Percentiles rank a stretch among this genome's conserved stretches.
Evolutionary conservation across 37 sponge, comb jelly and placozoan genomes (phyloP).

Genomic region (Chondrosia reniformis): DNA sequence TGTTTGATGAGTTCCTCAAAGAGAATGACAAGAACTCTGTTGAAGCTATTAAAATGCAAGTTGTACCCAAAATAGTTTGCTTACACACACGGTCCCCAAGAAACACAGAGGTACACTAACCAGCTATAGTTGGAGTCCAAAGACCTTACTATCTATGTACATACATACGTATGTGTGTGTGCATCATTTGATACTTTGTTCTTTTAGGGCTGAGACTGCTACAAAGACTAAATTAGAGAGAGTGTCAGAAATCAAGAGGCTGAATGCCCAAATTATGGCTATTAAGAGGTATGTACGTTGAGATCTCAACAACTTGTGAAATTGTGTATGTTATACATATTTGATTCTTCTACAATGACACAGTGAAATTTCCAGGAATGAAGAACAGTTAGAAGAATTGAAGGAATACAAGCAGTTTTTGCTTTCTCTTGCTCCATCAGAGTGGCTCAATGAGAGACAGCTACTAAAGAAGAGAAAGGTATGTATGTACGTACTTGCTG

Average conservation of each 20-base stretch:
- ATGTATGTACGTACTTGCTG: background rate
- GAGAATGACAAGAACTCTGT: slow-evolving; percentile 95
- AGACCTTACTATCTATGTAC: background rate
- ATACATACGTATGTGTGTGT: background rate
- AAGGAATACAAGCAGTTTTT: slow-evolving; percentile 72
- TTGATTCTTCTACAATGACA: slow-evolving; percentile 57
- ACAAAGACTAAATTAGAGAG: slow-evolving; percentile 92
- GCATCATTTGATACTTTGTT: background rate
- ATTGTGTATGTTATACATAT: background rate
- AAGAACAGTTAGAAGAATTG: slow-evolving; percentile 78
- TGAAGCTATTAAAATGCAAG: slow-evolving; percentile 88
- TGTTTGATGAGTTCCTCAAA: slow-evolving; percentile 97
- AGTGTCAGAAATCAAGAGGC: slow-evolving; percentile 84
- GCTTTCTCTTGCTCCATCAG: slow-evolving; percentile 64
- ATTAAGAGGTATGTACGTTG: slow-evolving; percentile 61
- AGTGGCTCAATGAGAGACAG: slow-evolving; percentile 9
- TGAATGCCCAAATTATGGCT: slow-evolving; percentile 81
- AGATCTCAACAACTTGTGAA: background rate
- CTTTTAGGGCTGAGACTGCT: slow-evolving; percentile 78
- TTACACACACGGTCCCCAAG: too few species aligned
- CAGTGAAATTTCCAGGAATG: slow-evolving; percentile 93
- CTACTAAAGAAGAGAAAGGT: background rate
- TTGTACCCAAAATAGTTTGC: too few species aligned
- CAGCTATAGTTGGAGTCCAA: too few species aligned
- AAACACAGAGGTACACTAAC: too few species aligned